phyloP scores from a whole-genome alignment of 2,797 vertebrate genomes.

The Crocodylus rhombifer region DNA sequence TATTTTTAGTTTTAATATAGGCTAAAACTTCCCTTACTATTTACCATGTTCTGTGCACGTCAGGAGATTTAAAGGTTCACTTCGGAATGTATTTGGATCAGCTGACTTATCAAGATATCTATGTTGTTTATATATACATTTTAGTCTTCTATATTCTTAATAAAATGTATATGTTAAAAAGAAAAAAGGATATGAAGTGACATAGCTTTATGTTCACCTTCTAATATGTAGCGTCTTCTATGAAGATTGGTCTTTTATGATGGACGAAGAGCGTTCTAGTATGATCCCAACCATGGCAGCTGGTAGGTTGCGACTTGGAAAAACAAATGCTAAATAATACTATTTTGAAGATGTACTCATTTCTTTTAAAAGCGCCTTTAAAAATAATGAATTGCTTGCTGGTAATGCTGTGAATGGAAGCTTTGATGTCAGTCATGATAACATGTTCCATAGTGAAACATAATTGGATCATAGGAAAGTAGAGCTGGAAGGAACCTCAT shows the following conservation, averaged over 20 bases:
- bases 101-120: neutral
- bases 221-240: constrained; percentile 89
- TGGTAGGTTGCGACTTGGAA: constrained; percentile 81
- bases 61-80: neutral
- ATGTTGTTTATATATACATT: neutral
- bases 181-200: neutral
- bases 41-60: neutral
- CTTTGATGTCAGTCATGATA: neutral
- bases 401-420: neutral
- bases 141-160: neutral
- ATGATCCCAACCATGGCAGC: constrained; percentile 99
- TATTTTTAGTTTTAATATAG: neutral
- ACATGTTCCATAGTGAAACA: neutral
- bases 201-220: neutral
- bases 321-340: neutral
- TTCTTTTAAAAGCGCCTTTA: neutral
- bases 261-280: constrained; percentile 96
- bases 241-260: constrained; percentile 97
- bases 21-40: neutral
- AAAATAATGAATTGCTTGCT: neutral
- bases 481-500: too few relatives aligned
- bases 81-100: neutral
- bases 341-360: neutral
- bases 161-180: neutral
- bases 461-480: too few relatives aligned